Percentiles rank a stretch among this genome's conserved stretches.
Evolutionary conservation across 2,797 vertebrate genomes (phyloP).

Genomic region (Potorous gilbertii): DNA sequence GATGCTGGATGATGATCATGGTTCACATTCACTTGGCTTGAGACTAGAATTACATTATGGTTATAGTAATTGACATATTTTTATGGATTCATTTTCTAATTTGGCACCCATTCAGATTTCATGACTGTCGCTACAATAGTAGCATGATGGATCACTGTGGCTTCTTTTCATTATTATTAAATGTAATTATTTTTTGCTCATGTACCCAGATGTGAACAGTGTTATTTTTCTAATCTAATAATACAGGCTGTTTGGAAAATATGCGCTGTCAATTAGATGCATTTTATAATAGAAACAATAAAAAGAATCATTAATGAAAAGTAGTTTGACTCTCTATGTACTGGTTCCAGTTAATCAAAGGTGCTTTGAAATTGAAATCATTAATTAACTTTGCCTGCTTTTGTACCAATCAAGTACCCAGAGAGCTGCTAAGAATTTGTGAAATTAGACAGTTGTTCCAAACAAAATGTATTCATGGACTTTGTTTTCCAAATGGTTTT

Average conservation of each 20-base stretch:
- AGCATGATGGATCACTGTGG: slow-evolving; percentile 80
- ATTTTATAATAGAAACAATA: slow-evolving; percentile 82
- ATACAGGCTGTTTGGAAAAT: slow-evolving; percentile 82
- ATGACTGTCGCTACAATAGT: slow-evolving; percentile 60
- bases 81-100: slow-evolving; percentile 81
- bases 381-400: slow-evolving; percentile 82
- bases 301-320: slow-evolving; percentile 84
- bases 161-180: slow-evolving; percentile 82
- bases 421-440: slow-evolving; percentile 68
- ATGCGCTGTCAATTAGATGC: slow-evolving; percentile 81
- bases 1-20: slow-evolving; percentile 59
- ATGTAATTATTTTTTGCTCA: slow-evolving; percentile 84
- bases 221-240: slow-evolving; percentile 82
- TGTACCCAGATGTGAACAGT: slow-evolving; percentile 79
- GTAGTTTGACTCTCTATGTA: slow-evolving; percentile 71
- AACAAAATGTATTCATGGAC: slow-evolving; percentile 57
- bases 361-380: slow-evolving; percentile 82
- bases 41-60: slow-evolving; percentile 73
- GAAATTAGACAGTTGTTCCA: slow-evolving; percentile 73
- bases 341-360: slow-evolving; percentile 83
- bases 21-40: slow-evolving; percentile 57
- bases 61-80: slow-evolving; percentile 80
- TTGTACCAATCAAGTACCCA: slow-evolving; percentile 73
- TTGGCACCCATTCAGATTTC: slow-evolving; percentile 71
- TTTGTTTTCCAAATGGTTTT: background rate